Percentiles rank a stretch among this genome's conserved stretches.
Conservation (phyloP, 2,888 invertebrate species). For the Archips xylosteana region DNA sequence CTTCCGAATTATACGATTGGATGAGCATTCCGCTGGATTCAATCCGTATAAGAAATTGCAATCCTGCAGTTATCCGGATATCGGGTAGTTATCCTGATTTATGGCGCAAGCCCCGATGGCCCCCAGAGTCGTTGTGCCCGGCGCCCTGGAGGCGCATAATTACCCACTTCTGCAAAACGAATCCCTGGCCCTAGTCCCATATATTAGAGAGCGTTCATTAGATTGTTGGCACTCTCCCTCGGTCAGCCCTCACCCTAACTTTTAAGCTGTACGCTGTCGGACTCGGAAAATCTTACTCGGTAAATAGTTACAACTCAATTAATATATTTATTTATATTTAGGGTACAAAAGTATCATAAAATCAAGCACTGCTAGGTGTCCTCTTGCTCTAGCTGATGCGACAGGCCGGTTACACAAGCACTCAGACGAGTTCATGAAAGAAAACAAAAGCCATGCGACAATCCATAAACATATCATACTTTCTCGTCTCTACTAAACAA, state of each 20-base stretch:
- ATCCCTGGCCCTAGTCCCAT: slow-evolving; percentile 46
- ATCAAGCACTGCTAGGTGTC: neutral
- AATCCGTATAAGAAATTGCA: slow-evolving; percentile 29
- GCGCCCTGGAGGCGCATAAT: slow-evolving; percentile 66
- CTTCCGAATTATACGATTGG: slow-evolving; percentile 24
- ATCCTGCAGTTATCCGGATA: slow-evolving; percentile 41
- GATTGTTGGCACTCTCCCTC: slow-evolving; percentile 64
- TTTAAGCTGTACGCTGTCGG: slow-evolving; percentile 14
- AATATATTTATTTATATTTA: slow-evolving; percentile 14
- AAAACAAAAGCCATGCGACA: slow-evolving; percentile 4
- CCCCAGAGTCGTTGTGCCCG: slow-evolving; percentile 52
- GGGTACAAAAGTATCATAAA: neutral
- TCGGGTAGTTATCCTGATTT: slow-evolving; percentile 72
- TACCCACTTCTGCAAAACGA: slow-evolving; percentile 59
- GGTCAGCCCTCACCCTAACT: slow-evolving; percentile 28
- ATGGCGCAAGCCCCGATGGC: slow-evolving; percentile 56
- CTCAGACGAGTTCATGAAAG: slow-evolving; percentile 9
- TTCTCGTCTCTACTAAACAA: slow-evolving; percentile 53
- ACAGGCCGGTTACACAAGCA: neutral
- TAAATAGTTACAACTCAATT: slow-evolving; percentile 34
- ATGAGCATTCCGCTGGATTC: slow-evolving; percentile 27
- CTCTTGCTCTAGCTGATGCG: neutral
- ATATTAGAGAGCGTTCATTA: slow-evolving; percentile 61
- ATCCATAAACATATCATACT: slow-evolving; percentile 43
- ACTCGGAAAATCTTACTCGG: slow-evolving; percentile 22